Evolutionary conservation across 1,140 invertebrate species (phyloP).

Genomic region (Oreohelix idahoensis): DNA sequence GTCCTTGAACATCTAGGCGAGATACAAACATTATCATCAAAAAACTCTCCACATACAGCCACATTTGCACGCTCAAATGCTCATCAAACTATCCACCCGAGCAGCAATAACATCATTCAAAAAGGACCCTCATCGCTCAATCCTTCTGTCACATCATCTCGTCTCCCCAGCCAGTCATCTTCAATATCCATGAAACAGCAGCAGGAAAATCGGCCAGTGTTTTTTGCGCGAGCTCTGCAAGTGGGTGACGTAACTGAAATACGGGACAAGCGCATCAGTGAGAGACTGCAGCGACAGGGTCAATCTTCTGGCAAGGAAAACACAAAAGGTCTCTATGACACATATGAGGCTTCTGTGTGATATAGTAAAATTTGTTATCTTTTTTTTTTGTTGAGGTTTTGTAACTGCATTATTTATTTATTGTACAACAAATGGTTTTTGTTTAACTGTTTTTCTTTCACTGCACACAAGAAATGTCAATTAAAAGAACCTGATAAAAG

Average conservation of each 20-base stretch:
- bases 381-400: not conserved
- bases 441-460: no score
- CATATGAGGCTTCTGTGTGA: constrained; percentile 92
- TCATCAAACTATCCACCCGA: not conserved
- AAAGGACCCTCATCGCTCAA: constrained; percentile 17
- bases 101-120: constrained; percentile 27
- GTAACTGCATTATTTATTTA: not conserved
- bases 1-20: not conserved
- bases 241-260: constrained; percentile 81
- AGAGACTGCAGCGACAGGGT: constrained; percentile 42
- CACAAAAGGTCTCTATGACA: constrained; percentile 91
- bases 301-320: constrained; percentile 78
- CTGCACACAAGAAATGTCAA: no score
- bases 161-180: constrained; percentile 25
- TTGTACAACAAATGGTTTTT: no score
- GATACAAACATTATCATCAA: not conserved
- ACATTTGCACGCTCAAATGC: not conserved
- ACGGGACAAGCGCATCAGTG: constrained; percentile 46
- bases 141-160: constrained; percentile 34
- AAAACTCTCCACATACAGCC: not conserved
- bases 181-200: constrained; percentile 31
- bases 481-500: no score
- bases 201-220: constrained; percentile 82
- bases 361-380: not conserved
- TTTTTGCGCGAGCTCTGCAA: constrained; percentile 91